Conservation (phyloP, 2,888 invertebrate genomes). For the Hirtodrosophila trivittata region DNA sequence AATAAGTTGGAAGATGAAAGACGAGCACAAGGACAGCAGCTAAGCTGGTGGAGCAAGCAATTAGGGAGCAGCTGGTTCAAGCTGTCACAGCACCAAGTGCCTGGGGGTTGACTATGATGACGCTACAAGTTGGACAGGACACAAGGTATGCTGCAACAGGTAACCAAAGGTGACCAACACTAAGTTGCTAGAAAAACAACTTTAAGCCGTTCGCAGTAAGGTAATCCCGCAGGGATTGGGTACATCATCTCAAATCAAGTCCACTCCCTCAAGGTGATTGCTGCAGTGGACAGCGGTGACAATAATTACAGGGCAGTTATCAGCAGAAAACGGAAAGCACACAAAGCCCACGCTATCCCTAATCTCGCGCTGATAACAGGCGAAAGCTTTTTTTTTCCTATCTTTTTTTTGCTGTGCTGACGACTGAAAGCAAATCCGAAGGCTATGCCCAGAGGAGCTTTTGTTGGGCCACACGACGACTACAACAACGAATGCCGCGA, state of each 20-base stretch:
- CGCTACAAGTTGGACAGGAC: no score
- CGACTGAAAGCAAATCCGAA: slow-evolving; percentile 20
- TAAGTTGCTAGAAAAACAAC: no score
- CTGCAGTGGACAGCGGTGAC: slow-evolving; percentile 24
- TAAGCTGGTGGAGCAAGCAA: no score
- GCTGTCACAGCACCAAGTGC: not conserved
- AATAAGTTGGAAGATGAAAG: no score
- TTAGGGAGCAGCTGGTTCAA: slow-evolving; percentile 11
- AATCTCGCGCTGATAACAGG: slow-evolving; percentile 60
- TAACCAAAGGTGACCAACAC: slow-evolving; percentile 4
- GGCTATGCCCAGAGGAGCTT: slow-evolving; percentile 53
- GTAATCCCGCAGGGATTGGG: slow-evolving; percentile 6
- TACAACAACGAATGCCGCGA: no score
- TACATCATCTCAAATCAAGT: slow-evolving; percentile 28
- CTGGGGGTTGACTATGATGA: no score
- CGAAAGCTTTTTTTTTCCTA: slow-evolving; percentile 45
- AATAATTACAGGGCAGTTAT: slow-evolving; percentile 55
- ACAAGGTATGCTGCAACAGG: slow-evolving; percentile 10
- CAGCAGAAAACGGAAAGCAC: slow-evolving; percentile 34
- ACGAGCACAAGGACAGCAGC: no score
- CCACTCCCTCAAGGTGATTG: slow-evolving; percentile 27
- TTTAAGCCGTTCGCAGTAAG: no score
- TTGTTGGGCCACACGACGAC: slow-evolving; percentile 29
- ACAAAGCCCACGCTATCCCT: slow-evolving; percentile 30
- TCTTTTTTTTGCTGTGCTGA: no score